Conservation (phyloP, 2,888 invertebrate species). For the Microctonus brassicae region DNA sequence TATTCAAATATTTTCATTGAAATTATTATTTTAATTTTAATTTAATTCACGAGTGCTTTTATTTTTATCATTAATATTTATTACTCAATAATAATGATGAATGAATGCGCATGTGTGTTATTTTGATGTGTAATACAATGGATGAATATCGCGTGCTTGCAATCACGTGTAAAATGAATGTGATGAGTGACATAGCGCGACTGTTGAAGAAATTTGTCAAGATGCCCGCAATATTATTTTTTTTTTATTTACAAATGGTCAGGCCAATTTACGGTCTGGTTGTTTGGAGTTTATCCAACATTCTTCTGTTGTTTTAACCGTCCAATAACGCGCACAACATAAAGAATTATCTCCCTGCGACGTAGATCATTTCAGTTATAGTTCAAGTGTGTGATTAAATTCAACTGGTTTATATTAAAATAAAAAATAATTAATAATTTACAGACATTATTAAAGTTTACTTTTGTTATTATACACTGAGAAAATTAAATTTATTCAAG, state of each 20-base stretch:
- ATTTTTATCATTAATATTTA: neutral
- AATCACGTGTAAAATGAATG: constrained; percentile 47
- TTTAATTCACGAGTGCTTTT: neutral
- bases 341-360: constrained; percentile 15
- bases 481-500: no score
- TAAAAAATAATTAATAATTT: no score
- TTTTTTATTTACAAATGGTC: constrained; percentile 54
- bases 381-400: neutral
- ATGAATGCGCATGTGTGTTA: constrained; percentile 3
- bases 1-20: neutral
- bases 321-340: constrained; percentile 37
- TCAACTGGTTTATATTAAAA: neutral
- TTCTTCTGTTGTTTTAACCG: constrained; percentile 53
- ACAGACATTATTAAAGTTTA: neutral
- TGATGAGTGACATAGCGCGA: constrained; percentile 40
- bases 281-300: constrained; percentile 59
- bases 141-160: constrained; percentile 16
- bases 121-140: neutral
- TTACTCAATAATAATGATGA: neutral
- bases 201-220: constrained; percentile 53
- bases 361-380: constrained; percentile 6
- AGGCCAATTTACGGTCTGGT: constrained; percentile 51
- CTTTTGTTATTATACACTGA: neutral
- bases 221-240: constrained; percentile 59
- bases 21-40: neutral